Evolutionary conservation across 2,888 invertebrate species (phyloP).

Genomic region (Diarsia brunnea): DNA sequence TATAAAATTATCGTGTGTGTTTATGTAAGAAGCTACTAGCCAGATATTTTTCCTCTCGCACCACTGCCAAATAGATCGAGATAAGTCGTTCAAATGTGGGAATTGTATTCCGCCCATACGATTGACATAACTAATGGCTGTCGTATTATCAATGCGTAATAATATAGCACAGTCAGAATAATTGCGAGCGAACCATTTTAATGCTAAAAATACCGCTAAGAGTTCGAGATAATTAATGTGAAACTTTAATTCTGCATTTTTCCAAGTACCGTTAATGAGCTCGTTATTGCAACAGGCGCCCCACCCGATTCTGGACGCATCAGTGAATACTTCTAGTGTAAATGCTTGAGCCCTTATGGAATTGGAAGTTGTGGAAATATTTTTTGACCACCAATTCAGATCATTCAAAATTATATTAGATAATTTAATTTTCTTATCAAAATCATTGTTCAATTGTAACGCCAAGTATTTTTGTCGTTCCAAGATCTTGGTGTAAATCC

Average conservation of each 20-base stretch:
- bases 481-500: slow-evolving; percentile 1
- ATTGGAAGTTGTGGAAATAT: not conserved
- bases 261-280: slow-evolving; percentile 2
- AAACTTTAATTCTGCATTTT: slow-evolving; percentile 6
- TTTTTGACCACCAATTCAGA: not conserved
- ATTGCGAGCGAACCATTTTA: too few species aligned
- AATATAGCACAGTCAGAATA: too few species aligned
- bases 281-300: slow-evolving; percentile 11
- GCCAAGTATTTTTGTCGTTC: slow-evolving; percentile 1
- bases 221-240: too few species aligned
- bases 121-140: too few species aligned
- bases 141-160: too few species aligned
- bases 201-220: too few species aligned
- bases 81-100: too few species aligned
- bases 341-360: not conserved
- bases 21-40: too few species aligned
- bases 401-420: not conserved
- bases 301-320: slow-evolving; percentile 5
- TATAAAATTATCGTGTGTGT: too few species aligned
- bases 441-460: not conserved
- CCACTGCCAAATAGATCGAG: too few species aligned
- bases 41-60: too few species aligned
- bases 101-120: too few species aligned
- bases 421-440: not conserved
- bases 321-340: slow-evolving; percentile 8